phyloP scores from a whole-genome alignment of 23 tunicate genomes.

The Phallusia fumigata region DNA sequence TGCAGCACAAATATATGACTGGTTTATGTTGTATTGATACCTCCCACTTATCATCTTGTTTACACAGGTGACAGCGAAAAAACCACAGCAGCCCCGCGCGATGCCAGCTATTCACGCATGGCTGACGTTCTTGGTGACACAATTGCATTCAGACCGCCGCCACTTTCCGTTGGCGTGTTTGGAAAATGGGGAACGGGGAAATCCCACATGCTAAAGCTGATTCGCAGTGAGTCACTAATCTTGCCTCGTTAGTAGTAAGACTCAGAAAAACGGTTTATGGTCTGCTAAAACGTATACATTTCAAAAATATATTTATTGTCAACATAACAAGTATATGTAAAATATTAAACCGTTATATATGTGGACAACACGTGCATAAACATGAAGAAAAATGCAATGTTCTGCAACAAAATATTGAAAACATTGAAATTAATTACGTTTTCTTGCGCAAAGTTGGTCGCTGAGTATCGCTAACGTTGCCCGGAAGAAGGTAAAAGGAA shows the following conservation, averaged over 20 bases:
- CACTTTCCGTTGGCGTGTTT: slow-evolving; percentile 46
- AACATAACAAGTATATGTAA: no score
- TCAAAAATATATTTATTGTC: no score
- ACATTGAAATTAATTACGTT: background rate
- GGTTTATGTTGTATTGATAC: no score
- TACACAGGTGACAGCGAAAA: no score
- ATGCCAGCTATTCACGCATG: slow-evolving; percentile 10
- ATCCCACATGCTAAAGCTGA: slow-evolving; percentile 16
- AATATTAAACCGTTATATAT: no score
- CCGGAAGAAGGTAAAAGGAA: background rate
- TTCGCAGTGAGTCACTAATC: slow-evolving; percentile 14
- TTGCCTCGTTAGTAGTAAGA: background rate
- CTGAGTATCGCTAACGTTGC: background rate
- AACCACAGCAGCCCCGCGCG: background rate
- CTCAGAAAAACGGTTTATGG: no score
- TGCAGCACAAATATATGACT: no score
- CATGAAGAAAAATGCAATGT: background rate
- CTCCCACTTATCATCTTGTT: no score
- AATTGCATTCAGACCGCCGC: slow-evolving; percentile 24
- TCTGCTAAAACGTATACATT: no score
- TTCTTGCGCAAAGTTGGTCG: background rate
- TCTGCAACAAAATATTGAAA: background rate
- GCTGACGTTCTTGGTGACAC: slow-evolving; percentile 30
- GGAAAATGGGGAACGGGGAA: slow-evolving; percentile 56
- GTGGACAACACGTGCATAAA: no score